A percentile compares a stretch with the other conserved stretches of the same genome.
These are phyloP conservation scores for Macrobrachium nipponense DNA, from an alignment of 1,140 invertebrate genomes.

Conservation along the genomic window DNA sequence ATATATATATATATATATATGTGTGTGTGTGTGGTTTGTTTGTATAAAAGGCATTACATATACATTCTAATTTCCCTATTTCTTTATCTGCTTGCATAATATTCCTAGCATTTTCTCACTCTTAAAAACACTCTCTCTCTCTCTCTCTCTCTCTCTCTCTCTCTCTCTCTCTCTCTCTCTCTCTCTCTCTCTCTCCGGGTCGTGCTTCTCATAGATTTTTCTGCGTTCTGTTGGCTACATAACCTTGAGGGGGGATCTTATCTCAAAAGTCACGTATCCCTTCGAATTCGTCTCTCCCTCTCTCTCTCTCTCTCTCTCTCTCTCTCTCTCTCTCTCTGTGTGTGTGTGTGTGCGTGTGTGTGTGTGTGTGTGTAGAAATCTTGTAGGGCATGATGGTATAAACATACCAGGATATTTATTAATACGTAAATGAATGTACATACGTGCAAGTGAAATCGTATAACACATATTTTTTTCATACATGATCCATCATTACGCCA, in stretches of 20 bases:
- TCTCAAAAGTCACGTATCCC: background rate
- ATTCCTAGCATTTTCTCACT: no score
- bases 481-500: background rate
- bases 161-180: constrained; percentile 16
- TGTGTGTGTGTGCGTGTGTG: background rate
- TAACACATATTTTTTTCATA: background rate
- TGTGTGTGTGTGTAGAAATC: background rate
- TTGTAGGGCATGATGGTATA: no score
- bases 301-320: no score
- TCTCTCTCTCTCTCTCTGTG: background rate
- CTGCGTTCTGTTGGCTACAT: no score
- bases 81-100: no score
- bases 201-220: background rate
- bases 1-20: no score
- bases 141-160: constrained; percentile 2
- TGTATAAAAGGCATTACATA: no score
- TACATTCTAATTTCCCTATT: no score
- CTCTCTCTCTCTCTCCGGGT: background rate
- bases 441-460: background rate
- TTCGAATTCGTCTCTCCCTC: background rate
- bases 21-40: no score
- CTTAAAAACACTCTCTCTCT: background rate
- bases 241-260: no score
- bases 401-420: background rate
- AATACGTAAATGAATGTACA: background rate